These are phyloP conservation scores for Drosophila imparisetae DNA, from an alignment of 2,888 invertebrate species.

Conservation along the genomic window DNA sequence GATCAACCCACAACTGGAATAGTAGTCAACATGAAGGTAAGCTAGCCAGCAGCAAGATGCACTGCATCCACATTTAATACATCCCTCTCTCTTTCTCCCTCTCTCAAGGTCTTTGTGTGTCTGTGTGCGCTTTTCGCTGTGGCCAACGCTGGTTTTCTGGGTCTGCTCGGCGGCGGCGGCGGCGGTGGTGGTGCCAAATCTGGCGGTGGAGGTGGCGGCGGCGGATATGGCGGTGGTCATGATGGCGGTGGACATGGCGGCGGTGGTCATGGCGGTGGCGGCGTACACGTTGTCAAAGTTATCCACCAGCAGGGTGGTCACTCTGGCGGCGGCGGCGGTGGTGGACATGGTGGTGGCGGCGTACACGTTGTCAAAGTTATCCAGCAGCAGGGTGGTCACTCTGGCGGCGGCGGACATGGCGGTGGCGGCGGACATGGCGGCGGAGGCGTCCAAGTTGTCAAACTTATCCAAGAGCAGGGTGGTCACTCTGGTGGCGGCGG, in stretches of 20 bases:
- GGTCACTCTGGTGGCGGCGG: constrained; percentile 32
- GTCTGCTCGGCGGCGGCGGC: constrained; percentile 59
- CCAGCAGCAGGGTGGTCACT: constrained; percentile 56
- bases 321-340: constrained; percentile 29
- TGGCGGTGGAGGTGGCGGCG: constrained; percentile 50
- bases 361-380: constrained; percentile 68
- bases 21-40: constrained; percentile 74
- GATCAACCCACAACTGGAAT: constrained; percentile 43
- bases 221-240: constrained; percentile 35
- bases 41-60: constrained; percentile 4
- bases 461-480: constrained; percentile 61
- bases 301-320: neutral
- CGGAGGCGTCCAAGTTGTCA: constrained; percentile 64
- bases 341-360: constrained; percentile 12
- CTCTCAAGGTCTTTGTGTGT: constrained; percentile 74
- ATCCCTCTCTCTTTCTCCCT: neutral
- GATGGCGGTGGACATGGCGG: constrained; percentile 43
- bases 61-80: constrained; percentile 3
- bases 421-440: constrained; percentile 16
- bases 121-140: constrained; percentile 72
- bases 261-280: neutral
- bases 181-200: constrained; percentile 49
- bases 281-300: neutral
- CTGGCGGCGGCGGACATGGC: constrained; percentile 24
- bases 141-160: constrained; percentile 78